Evolutionary conservation across 2,797 vertebrate species (phyloP).

Genomic region (Melanotaenia parkinsoni): DNA sequence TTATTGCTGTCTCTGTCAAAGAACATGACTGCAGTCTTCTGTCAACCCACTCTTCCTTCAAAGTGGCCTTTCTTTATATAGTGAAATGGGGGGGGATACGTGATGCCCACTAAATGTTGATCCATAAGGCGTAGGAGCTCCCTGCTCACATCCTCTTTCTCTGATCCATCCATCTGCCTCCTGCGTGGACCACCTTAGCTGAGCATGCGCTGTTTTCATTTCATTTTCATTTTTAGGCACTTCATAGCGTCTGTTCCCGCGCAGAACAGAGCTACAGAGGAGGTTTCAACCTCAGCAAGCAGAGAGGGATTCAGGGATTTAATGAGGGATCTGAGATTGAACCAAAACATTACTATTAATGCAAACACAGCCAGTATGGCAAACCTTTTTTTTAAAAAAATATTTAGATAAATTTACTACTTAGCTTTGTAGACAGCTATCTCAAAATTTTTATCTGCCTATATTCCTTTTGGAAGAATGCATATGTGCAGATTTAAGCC

Average conservation of each 20-base stretch:
- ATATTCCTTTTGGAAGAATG: neutral
- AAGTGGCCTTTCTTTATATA: slow-evolving; percentile 35
- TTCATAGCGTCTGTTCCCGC: slow-evolving; percentile 29
- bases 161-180: slow-evolving; percentile 70
- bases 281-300: slow-evolving; percentile 20
- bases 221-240: slow-evolving; percentile 53
- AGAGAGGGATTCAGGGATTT: slow-evolving; percentile 31
- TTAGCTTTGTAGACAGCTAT: neutral
- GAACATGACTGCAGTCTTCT: slow-evolving; percentile 64
- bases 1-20: slow-evolving; percentile 62
- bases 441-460: neutral
- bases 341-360: neutral
- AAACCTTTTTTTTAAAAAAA: neutral
- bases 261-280: slow-evolving; percentile 36
- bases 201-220: slow-evolving; percentile 47
- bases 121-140: slow-evolving; percentile 77
- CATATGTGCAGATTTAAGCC: neutral
- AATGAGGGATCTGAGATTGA: slow-evolving; percentile 2
- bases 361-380: slow-evolving; percentile 9
- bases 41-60: slow-evolving; percentile 71
- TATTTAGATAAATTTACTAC: neutral
- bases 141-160: slow-evolving; percentile 59
- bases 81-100: slow-evolving; percentile 26
- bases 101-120: slow-evolving; percentile 72
- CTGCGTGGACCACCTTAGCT: slow-evolving; percentile 57